Evolutionary conservation across 2,797 vertebrate species (phyloP).

Genomic region (Etheostoma perlongum): DNA sequence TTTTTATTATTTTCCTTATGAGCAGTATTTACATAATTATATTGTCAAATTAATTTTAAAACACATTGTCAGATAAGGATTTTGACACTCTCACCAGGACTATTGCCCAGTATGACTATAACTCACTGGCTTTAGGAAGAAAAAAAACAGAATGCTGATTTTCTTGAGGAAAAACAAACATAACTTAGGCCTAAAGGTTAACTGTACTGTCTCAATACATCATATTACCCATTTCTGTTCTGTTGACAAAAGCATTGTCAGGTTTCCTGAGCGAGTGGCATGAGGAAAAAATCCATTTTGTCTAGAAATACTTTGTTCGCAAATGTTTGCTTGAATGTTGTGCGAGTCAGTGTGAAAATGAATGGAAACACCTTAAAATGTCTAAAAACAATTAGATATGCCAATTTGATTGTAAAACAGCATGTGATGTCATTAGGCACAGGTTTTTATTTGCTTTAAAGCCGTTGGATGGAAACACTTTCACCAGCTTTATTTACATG

Average conservation of each 20-base stretch:
- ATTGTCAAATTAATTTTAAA: constrained; percentile 8
- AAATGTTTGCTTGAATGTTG: too few species aligned
- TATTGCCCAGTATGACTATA: not conserved
- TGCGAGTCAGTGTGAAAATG: too few species aligned
- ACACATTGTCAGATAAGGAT: not conserved
- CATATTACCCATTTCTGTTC: not conserved
- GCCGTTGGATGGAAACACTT: too few species aligned
- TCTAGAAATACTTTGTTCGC: too few species aligned
- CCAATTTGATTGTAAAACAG: too few species aligned
- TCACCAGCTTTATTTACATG: too few species aligned
- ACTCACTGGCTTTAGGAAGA: too few species aligned
- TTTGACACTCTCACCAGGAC: not conserved
- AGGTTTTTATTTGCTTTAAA: too few species aligned
- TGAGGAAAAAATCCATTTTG: too few species aligned
- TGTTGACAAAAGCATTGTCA: not conserved
- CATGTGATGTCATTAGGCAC: too few species aligned
- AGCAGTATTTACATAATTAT: not conserved
- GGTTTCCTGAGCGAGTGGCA: constrained; percentile 13
- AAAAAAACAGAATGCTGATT: not conserved
- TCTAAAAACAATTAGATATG: too few species aligned
- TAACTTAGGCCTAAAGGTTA: not conserved
- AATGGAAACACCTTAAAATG: too few species aligned
- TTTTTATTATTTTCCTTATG: not conserved
- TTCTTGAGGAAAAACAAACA: not conserved
- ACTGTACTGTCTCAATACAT: not conserved